phyloP scores from a whole-genome alignment of 92 coral and sea anemone species.

The Palythoa grandis region DNA sequence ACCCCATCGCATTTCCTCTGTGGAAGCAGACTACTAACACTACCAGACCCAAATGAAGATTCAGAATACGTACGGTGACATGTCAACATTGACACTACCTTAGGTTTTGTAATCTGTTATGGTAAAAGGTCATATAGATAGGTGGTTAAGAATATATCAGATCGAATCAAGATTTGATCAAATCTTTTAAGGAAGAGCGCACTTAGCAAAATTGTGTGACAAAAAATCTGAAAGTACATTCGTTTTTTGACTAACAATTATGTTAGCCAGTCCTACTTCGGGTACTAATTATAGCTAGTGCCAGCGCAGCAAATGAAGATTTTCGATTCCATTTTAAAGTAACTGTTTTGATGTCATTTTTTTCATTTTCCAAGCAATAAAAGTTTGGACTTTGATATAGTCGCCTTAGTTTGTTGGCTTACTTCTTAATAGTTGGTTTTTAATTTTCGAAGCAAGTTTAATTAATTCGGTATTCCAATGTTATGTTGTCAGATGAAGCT shows the following conservation, averaged over 20 bases:
- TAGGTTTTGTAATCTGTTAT: no score
- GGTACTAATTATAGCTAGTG: background rate
- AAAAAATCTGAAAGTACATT: background rate
- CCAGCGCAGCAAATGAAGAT: no score
- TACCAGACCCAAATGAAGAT: no score
- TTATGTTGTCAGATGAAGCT: background rate
- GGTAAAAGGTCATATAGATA: no score
- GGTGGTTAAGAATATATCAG: no score
- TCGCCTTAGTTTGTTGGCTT: slow-evolving; percentile 2
- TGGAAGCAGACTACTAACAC: no score
- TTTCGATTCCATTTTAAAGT: background rate
- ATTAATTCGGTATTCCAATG: background rate
- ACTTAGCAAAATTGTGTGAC: background rate
- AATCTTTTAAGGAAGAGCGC: background rate
- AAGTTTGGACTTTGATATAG: background rate
- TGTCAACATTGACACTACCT: no score
- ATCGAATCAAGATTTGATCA: no score
- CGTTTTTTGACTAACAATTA: background rate
- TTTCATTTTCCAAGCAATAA: background rate
- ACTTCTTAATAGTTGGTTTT: background rate
- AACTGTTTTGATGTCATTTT: background rate
- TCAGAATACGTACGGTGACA: no score
- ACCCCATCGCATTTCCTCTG: no score
- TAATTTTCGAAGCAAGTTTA: background rate
- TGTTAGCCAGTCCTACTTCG: background rate